A percentile compares a stretch with the other conserved stretches of the same genome.
These are phyloP conservation scores for Helicoverpa assulta DNA, from an alignment of 2,888 invertebrate species.

Conservation along the genomic window DNA sequence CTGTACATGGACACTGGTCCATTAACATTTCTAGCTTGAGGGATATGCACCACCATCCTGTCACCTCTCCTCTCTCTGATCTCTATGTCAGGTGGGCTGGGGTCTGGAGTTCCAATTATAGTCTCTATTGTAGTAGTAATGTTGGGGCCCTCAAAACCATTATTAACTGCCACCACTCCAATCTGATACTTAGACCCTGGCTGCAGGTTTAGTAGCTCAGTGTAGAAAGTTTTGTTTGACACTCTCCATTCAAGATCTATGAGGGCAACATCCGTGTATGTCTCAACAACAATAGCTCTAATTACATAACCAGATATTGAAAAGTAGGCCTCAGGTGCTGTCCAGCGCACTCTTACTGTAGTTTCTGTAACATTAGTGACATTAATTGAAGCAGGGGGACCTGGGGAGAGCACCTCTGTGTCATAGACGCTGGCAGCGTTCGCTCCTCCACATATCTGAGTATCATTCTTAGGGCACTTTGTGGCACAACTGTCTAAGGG, in stretches of 20 bases:
- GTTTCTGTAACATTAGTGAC: slow-evolving; percentile 91
- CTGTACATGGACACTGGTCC: slow-evolving; percentile 95
- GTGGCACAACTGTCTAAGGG: slow-evolving; percentile 87
- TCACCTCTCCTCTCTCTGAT: slow-evolving; percentile 91
- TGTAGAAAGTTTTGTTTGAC: slow-evolving; percentile 89
- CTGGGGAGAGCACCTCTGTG: slow-evolving; percentile 91
- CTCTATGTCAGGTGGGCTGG: slow-evolving; percentile 92
- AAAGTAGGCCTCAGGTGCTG: slow-evolving; percentile 88
- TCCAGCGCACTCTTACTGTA: slow-evolving; percentile 91
- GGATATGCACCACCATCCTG: slow-evolving; percentile 92
- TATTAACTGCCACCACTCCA: slow-evolving; percentile 92
- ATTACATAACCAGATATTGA: slow-evolving; percentile 90
- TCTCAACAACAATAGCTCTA: slow-evolving; percentile 88
- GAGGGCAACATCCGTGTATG: slow-evolving; percentile 89
- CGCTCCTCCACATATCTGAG: slow-evolving; percentile 92
- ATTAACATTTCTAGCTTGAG: slow-evolving; percentile 93
- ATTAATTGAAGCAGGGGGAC: slow-evolving; percentile 92
- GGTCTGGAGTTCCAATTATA: slow-evolving; percentile 92
- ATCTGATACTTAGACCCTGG: slow-evolving; percentile 95
- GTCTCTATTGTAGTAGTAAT: slow-evolving; percentile 91
- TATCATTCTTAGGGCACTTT: slow-evolving; percentile 91
- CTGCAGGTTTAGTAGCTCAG: slow-evolving; percentile 91
- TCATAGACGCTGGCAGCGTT: slow-evolving; percentile 92
- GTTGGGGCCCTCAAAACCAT: slow-evolving; percentile 90
- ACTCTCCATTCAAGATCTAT: slow-evolving; percentile 90